phyloP scores from a whole-genome alignment of 2,113 vertebrate genomes.

The Eubucco bourcierii region DNA sequence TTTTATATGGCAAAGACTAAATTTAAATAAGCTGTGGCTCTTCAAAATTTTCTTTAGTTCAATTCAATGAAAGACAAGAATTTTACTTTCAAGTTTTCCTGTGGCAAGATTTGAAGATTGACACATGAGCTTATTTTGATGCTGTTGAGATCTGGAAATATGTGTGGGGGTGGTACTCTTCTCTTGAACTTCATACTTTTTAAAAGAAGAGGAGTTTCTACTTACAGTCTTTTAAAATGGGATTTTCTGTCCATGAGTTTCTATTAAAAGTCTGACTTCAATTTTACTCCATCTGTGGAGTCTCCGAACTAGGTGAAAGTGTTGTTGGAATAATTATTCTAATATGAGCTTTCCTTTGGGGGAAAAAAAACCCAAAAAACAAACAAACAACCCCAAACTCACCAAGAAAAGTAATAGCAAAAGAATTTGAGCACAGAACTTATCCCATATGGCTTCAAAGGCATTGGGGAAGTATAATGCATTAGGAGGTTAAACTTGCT shows the following conservation, averaged over 20 bases:
- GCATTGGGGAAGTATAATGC: background rate
- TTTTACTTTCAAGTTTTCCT: conserved; percentile 17
- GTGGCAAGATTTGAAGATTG: background rate
- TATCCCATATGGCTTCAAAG: background rate
- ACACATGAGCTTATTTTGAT: conserved; percentile 36
- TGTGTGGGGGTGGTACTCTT: conserved; percentile 20
- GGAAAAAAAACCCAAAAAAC: background rate
- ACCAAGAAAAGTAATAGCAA: background rate
- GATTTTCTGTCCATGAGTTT: conserved; percentile 23
- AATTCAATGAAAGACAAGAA: background rate
- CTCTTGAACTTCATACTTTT: conserved; percentile 43
- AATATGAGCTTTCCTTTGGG: background rate
- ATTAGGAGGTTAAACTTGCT: background rate
- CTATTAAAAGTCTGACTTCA: conserved; percentile 9
- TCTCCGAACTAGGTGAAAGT: background rate
- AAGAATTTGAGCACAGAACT: background rate
- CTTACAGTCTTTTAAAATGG: background rate
- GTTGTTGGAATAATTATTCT: background rate
- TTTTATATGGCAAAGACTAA: background rate
- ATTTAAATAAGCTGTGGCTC: background rate
- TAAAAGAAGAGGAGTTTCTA: conserved; percentile 39
- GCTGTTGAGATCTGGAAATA: conserved; percentile 44
- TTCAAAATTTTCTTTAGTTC: background rate
- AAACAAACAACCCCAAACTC: background rate
- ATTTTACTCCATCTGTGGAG: background rate